Evolutionary conservation across 2,888 invertebrate species (phyloP), one percentile per base, ranked within the genome.

Genomic region (Hirudinaria manillensis): DNA sequence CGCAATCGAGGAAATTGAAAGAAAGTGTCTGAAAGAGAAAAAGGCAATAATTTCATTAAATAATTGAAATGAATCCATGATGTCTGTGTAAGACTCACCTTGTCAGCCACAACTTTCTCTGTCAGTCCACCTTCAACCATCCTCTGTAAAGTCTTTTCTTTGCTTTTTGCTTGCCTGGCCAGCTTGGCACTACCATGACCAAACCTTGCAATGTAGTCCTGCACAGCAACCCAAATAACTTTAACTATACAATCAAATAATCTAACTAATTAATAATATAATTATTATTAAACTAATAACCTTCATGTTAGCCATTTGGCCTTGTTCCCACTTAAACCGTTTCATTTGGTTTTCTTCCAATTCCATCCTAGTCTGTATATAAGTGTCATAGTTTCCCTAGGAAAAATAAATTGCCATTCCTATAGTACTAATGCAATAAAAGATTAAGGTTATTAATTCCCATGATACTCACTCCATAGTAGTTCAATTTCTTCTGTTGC

Each of bases 281-380:
- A n/a, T 24, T 6, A 56, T 4, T 56, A 7, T 3, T 56, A 24
- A 24, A 3, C 29, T 21, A 55, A 55, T 76, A 84, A 91, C 92
- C 89, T 99, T 99, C 98, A 99, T 99, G 83, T 99, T 94, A 77
- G 94, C 89, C 79, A 99, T 98, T 87, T 99, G 98, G 86, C 96
- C 95, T 85, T 99, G 99, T 86, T 99, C 98, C 99, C 99, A 99
- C 83, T 96, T 94, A 87, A 97, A 99, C 83, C 94, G 94, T 85
- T 99, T 99, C 90, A 92, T 93, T 87, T 99, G 99, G 86, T 99
- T 99, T 86, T 99, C 99, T 78, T 96, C 87, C 81, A 97, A 87
- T 84, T 99, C 99, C 89, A 92, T 89, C 78, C 96, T 89, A 2
- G 98, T 99, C 80, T 93, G 91, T 13, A 94, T 90, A 84, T 98